A percentile compares a stretch with the other conserved stretches of the same genome.
Evolutionary conservation across 2,113 vertebrate species (phyloP).

Genomic region (Grantiella picta): DNA sequence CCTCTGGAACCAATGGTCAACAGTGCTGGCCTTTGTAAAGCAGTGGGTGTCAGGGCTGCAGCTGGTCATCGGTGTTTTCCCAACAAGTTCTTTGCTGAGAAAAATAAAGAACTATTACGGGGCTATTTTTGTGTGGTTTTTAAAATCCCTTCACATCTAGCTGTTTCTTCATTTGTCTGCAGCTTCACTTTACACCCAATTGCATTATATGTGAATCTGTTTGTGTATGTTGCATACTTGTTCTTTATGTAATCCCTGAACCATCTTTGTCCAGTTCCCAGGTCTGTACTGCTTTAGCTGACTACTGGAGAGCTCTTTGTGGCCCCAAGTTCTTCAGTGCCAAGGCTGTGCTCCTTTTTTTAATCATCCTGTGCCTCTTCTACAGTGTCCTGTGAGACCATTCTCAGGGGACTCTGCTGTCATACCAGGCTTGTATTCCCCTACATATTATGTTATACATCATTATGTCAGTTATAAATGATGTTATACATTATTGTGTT

Average conservation of each 20-base stretch:
- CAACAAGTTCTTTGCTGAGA: background rate
- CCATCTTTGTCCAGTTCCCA: background rate
- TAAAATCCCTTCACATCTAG: background rate
- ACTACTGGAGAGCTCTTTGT: background rate
- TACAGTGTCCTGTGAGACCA: background rate
- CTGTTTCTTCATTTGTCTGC: background rate
- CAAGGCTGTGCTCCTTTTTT: background rate
- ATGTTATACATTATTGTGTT: background rate
- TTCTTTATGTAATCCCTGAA: background rate
- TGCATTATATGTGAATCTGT: background rate
- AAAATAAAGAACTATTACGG: background rate
- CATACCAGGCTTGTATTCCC: background rate
- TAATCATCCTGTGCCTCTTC: background rate
- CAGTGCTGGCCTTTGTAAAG: background rate
- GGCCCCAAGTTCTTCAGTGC: background rate
- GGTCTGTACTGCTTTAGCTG: background rate
- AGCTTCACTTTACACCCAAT: background rate
- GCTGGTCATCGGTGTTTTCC: accelerated
- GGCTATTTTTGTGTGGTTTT: background rate
- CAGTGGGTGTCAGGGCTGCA: accelerated
- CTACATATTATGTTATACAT: background rate
- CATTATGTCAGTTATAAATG: background rate
- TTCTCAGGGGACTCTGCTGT: background rate
- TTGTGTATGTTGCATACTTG: background rate
- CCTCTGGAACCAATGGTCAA: accelerated